phyloP scores from a whole-genome alignment of 2,888 invertebrate genomes.

The Noctua comes region DNA sequence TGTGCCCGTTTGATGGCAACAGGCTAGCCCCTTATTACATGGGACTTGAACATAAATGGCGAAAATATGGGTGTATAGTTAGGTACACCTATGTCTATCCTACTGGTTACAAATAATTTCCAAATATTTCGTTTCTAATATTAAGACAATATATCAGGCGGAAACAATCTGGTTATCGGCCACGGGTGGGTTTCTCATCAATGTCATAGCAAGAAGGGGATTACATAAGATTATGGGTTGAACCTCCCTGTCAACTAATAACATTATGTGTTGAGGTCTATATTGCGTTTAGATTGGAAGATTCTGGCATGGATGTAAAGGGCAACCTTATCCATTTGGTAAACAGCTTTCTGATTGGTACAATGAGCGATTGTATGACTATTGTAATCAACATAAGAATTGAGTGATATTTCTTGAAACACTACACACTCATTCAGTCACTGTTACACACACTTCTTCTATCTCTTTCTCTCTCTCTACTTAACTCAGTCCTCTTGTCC shows the following conservation, averaged over 20 bases:
- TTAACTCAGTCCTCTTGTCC: not conserved
- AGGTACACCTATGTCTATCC: not conserved
- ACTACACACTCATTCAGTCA: not conserved
- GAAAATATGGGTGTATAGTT: not conserved
- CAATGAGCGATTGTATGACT: not conserved
- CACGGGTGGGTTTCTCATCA: slow-evolving; percentile 13
- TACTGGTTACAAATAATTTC: not conserved
- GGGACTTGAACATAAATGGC: not conserved
- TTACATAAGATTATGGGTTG: slow-evolving; percentile 24
- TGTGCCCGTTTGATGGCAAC: not conserved
- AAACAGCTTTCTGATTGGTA: not conserved
- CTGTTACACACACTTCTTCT: not conserved
- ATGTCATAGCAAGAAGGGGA: slow-evolving; percentile 9
- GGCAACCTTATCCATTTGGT: not conserved
- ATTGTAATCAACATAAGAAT: not conserved
- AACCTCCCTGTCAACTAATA: slow-evolving; percentile 18
- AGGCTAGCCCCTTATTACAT: not conserved
- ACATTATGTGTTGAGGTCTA: slow-evolving; percentile 26
- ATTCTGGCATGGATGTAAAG: not conserved
- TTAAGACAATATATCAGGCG: no score
- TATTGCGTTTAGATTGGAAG: slow-evolving; percentile 20
- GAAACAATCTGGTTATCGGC: not conserved
- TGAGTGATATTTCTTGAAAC: not conserved
- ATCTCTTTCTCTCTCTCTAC: not conserved
- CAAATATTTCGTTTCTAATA: not conserved